Conservation (phyloP, 1,140 invertebrate species). For the Venustaconcha ellipsiformis region DNA sequence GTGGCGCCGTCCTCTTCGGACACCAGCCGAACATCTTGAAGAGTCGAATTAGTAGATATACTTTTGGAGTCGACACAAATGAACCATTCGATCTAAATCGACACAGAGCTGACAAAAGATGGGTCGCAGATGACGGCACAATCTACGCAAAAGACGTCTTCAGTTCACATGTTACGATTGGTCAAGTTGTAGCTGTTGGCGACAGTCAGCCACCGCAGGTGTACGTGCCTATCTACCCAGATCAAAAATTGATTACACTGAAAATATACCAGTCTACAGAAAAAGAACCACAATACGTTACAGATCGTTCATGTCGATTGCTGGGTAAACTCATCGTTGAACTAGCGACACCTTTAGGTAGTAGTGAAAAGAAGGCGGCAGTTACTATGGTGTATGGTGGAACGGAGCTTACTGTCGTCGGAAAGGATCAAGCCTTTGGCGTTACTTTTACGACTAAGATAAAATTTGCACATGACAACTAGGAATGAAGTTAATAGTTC, state of each 20-base stretch:
- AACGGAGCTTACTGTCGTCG: conserved; percentile 13
- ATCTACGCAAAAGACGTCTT: conserved; percentile 15
- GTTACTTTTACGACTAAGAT: no score
- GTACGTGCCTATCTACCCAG: conserved; percentile 7
- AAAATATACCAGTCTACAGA: conserved; percentile 3
- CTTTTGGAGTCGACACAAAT: conserved; percentile 18
- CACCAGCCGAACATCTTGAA: conserved; percentile 10
- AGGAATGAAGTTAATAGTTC: no score
- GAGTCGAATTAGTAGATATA: conserved; percentile 15
- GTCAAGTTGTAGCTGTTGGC: conserved; percentile 2
- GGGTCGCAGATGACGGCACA: conserved; percentile 8
- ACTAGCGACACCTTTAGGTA: background rate
- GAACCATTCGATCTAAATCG: conserved; percentile 3
- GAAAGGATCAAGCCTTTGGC: conserved; percentile 5
- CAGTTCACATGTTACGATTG: conserved; percentile 9
- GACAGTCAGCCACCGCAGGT: background rate
- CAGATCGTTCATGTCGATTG: conserved; percentile 1
- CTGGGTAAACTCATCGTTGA: conserved; percentile 14
- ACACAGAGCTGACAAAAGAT: conserved; percentile 9
- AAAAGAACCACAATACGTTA: background rate
- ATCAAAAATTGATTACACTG: conserved; percentile 3
- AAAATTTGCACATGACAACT: no score
- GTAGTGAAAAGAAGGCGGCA: background rate
- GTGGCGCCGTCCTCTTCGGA: conserved; percentile 17
- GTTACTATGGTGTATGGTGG: conserved; percentile 25